These are phyloP conservation scores for Pristionchus mayeri DNA, from an alignment of 2,888 invertebrate genomes.

Conservation along the genomic window DNA sequence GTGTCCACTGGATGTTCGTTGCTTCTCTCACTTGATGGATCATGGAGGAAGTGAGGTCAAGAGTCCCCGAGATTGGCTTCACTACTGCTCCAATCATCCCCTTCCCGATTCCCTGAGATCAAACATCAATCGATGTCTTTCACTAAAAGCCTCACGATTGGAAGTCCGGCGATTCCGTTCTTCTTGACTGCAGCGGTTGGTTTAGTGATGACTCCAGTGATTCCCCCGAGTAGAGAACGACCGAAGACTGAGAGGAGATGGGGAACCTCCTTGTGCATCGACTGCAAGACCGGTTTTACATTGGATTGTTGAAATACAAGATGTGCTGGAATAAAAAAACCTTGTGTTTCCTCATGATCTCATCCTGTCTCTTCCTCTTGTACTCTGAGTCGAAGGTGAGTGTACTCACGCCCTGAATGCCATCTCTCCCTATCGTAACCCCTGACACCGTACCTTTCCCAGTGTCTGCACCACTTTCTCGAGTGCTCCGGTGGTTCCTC, in stretches of 20 bases:
- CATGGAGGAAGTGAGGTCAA: neutral
- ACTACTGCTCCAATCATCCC: neutral
- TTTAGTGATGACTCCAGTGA: neutral
- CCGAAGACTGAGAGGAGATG: neutral
- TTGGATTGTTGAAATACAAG: neutral
- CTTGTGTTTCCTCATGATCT: neutral
- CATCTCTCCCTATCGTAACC: no score
- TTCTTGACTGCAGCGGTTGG: neutral
- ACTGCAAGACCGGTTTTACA: neutral
- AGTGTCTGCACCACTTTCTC: neutral
- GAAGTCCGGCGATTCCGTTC: neutral
- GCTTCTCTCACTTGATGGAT: slow-evolving; percentile 4
- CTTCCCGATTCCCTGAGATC: neutral
- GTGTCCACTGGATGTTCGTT: neutral
- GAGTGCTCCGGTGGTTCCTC: neutral
- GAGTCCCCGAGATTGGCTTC: neutral
- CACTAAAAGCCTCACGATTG: neutral
- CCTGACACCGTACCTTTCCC: neutral
- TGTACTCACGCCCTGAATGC: neutral
- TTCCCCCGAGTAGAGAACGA: neutral
- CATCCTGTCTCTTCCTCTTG: neutral
- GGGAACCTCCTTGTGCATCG: neutral
- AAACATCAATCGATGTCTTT: neutral
- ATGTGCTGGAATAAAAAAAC: neutral
- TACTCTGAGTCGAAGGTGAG: neutral